phyloP scores from a whole-genome alignment of 2,113 vertebrate genomes.

The Solenodon paradoxus region DNA sequence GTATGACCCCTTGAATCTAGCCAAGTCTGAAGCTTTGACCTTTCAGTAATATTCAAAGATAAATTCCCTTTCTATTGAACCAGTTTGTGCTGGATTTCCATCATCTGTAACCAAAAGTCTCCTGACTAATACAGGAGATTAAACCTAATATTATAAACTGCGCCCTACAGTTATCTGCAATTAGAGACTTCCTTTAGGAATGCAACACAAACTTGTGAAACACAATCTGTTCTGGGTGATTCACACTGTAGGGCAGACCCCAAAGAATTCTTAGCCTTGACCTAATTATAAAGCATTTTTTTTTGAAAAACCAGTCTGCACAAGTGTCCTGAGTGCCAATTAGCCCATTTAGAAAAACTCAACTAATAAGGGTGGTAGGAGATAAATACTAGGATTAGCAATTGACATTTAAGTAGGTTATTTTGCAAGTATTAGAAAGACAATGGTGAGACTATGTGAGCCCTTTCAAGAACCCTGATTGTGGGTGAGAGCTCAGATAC shows the following conservation, averaged over 20 bases:
- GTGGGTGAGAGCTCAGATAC: neutral
- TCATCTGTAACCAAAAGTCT: neutral
- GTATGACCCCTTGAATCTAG: neutral
- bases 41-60: neutral
- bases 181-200: neutral
- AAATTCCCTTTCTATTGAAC: neutral
- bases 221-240: neutral
- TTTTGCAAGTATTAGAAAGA: constrained; percentile 62
- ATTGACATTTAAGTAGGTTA: constrained; percentile 64
- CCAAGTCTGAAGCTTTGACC: neutral
- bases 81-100: neutral
- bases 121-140: neutral
- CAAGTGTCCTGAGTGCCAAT: constrained; percentile 76
- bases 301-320: constrained; percentile 63
- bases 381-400: constrained; percentile 54
- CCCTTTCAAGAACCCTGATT: neutral
- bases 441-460: constrained; percentile 49
- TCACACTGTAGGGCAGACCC: constrained; percentile 28
- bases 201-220: neutral
- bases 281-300: constrained; percentile 75
- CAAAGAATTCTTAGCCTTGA: constrained; percentile 68
- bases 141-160: neutral
- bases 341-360: constrained; percentile 76
- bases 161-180: neutral
- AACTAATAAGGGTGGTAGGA: constrained; percentile 70